Evolutionary conservation across 2,797 vertebrate genomes (phyloP).

Genomic region (Salarias fasciatus): DNA sequence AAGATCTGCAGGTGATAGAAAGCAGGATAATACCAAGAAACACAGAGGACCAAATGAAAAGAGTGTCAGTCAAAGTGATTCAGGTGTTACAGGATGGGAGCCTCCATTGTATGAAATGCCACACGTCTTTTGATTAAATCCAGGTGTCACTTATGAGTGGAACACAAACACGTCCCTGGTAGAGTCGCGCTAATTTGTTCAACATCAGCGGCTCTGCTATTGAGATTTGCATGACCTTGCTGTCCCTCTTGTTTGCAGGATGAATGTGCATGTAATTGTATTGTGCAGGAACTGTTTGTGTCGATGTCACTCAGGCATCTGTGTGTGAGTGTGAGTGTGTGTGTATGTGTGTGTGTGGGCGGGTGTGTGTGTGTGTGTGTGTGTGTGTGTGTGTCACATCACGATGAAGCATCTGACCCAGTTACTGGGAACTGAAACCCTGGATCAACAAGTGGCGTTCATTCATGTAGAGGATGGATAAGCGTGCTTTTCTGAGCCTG

Average conservation of each 20-base stretch:
- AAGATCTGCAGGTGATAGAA: no score
- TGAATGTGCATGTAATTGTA: conserved; percentile 7
- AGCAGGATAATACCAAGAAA: no score
- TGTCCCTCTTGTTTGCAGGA: conserved; percentile 1
- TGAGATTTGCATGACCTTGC: conserved; percentile 2
- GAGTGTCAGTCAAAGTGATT: no score
- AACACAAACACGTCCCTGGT: no score
- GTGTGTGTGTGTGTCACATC: conserved; percentile 8
- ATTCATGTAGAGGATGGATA: conserved; percentile 19
- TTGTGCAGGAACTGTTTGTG: conserved; percentile 17
- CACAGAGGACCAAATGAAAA: no score
- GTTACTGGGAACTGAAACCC: conserved; percentile 25
- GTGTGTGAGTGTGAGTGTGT: neutral
- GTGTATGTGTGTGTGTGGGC: neutral
- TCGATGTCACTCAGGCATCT: conserved; percentile 17
- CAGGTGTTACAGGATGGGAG: no score
- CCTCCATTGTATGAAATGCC: no score
- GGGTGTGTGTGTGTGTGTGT: conserved; percentile 6
- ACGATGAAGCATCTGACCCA: conserved; percentile 42
- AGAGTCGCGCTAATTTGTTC: no score
- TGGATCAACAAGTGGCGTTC: conserved; percentile 61
- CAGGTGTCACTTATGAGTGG: neutral
- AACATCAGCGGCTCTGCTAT: neutral
- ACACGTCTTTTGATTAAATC: neutral
- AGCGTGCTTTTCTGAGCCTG: neutral